Percentiles rank a stretch among this genome's conserved stretches.
These are phyloP conservation scores for Nesoenas mayeri DNA, from an alignment of 2,113 vertebrate species.

Conservation along the genomic window DNA sequence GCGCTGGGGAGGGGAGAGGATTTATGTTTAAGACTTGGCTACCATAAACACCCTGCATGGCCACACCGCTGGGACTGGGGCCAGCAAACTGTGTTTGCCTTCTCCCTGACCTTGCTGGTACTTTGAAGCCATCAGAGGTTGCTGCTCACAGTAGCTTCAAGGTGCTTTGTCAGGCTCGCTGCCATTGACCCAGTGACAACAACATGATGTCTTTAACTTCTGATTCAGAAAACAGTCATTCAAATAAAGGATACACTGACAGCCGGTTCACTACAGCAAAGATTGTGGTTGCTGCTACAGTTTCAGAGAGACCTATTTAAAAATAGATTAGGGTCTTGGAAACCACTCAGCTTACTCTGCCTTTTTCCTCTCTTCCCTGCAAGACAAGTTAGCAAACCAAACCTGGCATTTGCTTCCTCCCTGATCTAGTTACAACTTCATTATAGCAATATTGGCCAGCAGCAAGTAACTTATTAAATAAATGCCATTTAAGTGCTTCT, in stretches of 20 bases:
- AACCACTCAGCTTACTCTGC: slow-evolving; percentile 55
- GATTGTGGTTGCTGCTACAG: slow-evolving; percentile 62
- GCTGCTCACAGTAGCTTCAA: neutral
- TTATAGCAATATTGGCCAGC: slow-evolving; percentile 71
- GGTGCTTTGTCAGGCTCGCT: slow-evolving; percentile 39
- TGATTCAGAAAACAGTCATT: slow-evolving; percentile 52
- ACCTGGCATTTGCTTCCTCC: slow-evolving; percentile 59
- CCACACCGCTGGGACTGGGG: neutral
- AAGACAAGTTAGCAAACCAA: slow-evolving; percentile 65
- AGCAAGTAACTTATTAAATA: slow-evolving; percentile 73
- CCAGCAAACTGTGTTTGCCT: neutral
- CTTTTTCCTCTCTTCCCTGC: slow-evolving; percentile 10
- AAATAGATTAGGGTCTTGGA: slow-evolving; percentile 69
- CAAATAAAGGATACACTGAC: slow-evolving; percentile 63
- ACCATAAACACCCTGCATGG: neutral
- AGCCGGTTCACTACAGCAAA: slow-evolving; percentile 71
- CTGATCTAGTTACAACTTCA: slow-evolving; percentile 75
- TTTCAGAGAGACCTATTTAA: slow-evolving; percentile 69
- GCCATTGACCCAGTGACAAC: slow-evolving; percentile 27
- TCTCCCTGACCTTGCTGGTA: slow-evolving; percentile 42
- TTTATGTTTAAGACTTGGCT: neutral
- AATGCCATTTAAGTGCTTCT: slow-evolving; percentile 69
- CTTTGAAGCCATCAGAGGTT: neutral
- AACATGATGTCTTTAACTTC: slow-evolving; percentile 42
- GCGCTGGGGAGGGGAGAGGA: neutral